These are phyloP conservation scores for Oryctolagus cuniculus DNA, from an alignment of 2,113 vertebrate genomes.

Conservation along the genomic window DNA sequence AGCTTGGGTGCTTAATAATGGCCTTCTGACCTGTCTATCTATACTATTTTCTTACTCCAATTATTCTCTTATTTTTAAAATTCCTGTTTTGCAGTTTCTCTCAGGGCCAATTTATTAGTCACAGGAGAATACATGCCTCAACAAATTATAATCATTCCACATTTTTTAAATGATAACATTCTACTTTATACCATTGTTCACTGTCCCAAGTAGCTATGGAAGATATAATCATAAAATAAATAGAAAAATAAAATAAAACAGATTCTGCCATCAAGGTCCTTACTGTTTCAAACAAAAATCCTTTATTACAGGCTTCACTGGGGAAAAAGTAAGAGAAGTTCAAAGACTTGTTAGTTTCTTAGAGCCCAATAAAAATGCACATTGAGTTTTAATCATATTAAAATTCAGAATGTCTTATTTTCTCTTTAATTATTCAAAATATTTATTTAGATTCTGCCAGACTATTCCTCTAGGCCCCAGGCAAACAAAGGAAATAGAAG, in stretches of 20 bases:
- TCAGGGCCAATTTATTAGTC: not conserved
- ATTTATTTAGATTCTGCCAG: not conserved
- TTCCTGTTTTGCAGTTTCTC: not conserved
- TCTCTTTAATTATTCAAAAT: not conserved
- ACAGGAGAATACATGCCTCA: conserved; percentile 10
- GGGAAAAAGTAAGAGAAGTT: not conserved
- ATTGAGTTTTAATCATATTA: not conserved
- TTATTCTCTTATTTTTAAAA: not conserved
- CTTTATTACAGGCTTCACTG: not conserved
- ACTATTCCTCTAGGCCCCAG: not conserved
- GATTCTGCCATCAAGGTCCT: not conserved
- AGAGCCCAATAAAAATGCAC: not conserved
- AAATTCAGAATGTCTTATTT: not conserved
- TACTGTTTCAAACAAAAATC: not conserved
- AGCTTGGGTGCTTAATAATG: not conserved
- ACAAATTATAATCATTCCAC: not conserved
- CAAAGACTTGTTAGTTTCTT: not conserved
- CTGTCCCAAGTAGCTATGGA: not conserved
- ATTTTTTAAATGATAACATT: not conserved
- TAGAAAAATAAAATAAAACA: not conserved
- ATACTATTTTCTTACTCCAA: not conserved
- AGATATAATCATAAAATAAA: conserved; percentile 26
- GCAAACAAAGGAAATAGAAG: not conserved
- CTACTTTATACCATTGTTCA: not conserved
- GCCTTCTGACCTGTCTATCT: not conserved